phyloP scores from a whole-genome alignment of 2,888 invertebrate species.

The Drepana falcataria region DNA sequence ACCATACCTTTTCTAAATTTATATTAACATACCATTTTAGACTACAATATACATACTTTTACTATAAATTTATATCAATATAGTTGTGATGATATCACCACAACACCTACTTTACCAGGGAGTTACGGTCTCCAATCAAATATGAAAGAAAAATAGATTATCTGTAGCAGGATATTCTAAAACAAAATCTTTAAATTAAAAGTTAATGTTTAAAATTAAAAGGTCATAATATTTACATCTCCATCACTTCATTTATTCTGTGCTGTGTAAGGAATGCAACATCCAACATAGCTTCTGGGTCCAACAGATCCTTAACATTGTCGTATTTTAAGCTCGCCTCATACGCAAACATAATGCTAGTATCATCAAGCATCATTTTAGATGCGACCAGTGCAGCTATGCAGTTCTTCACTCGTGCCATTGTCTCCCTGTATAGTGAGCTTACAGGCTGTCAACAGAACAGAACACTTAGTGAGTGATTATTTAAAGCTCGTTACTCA shows the following conservation, averaged over 20 bases:
- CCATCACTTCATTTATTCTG: constrained; percentile 74
- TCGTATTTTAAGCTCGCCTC: constrained; percentile 92
- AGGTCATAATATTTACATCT: constrained; percentile 32
- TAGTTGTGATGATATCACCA: no score
- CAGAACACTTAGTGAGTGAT: not conserved
- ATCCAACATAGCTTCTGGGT: constrained; percentile 91
- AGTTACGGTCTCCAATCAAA: no score
- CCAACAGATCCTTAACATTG: constrained; percentile 85
- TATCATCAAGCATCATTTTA: constrained; percentile 94
- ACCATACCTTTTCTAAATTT: no score
- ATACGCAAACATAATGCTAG: constrained; percentile 93
- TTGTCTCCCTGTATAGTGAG: constrained; percentile 87
- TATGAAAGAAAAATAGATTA: no score
- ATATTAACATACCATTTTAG: no score
- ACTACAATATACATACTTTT: no score
- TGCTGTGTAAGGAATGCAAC: constrained; percentile 89
- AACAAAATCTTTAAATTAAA: no score
- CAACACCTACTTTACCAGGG: no score
- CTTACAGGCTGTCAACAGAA: constrained; percentile 80
- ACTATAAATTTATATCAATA: no score
- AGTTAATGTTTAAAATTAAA: not conserved
- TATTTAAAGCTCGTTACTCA: not conserved
- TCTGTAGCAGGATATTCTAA: no score
- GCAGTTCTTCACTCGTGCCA: constrained; percentile 93
- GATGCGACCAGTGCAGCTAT: constrained; percentile 91